Percentiles rank a stretch among this genome's conserved stretches.
Evolutionary conservation across 2,888 invertebrate genomes (phyloP).

Genomic region (Aethes cnicana): DNA sequence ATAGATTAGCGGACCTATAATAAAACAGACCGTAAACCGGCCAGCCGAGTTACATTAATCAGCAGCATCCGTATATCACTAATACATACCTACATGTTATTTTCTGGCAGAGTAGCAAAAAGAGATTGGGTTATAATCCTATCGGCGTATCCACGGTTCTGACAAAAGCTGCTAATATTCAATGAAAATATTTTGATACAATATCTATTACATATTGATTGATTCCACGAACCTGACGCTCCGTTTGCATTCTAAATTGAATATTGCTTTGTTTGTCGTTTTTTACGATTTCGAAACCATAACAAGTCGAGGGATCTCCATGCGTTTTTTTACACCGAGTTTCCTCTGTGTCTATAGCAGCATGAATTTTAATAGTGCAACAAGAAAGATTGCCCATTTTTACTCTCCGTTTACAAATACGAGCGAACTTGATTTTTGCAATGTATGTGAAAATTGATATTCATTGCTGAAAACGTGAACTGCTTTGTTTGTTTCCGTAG

Average conservation of each 20-base stretch:
- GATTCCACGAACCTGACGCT: constrained; percentile 40
- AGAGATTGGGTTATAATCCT: constrained; percentile 65
- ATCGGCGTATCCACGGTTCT: constrained; percentile 54
- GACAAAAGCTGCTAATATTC: constrained; percentile 42
- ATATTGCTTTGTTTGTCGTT: constrained; percentile 33
- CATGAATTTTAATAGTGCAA: constrained; percentile 3
- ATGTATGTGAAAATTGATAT: too few species aligned
- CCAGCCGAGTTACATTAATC: constrained; percentile 23
- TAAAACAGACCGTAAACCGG: constrained; percentile 16
- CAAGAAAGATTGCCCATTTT: background rate
- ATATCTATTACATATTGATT: constrained; percentile 51
- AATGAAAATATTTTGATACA: constrained; percentile 52
- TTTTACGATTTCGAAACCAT: constrained; percentile 28
- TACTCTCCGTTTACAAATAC: background rate
- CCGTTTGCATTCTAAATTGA: constrained; percentile 37
- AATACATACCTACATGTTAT: constrained; percentile 41
- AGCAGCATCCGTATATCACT: constrained; percentile 24
- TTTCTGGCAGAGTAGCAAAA: constrained; percentile 61
- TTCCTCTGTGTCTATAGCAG: constrained; percentile 6
- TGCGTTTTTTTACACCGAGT: constrained; percentile 5
- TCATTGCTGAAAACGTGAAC: too few species aligned
- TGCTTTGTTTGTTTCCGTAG: too few species aligned
- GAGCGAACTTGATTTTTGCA: too few species aligned
- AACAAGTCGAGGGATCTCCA: constrained; percentile 17
- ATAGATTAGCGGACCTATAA: constrained; percentile 8